Base-by-base conservation (phyloP, 2,888 invertebrate genomes). In the Lepidocyrtoides sp. region DNA sequence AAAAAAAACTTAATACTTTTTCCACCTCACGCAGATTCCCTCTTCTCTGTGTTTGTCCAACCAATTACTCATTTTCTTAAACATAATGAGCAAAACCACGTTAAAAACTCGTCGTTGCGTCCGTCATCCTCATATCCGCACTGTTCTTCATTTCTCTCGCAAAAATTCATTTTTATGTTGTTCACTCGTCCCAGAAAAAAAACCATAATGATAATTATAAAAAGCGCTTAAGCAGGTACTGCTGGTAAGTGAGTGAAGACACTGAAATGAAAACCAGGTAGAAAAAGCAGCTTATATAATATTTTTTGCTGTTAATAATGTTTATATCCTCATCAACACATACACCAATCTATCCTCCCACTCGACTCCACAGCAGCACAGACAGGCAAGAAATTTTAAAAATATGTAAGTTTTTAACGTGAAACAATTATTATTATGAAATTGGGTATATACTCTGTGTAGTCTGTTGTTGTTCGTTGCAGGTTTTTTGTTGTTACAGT, bases 21-120 rank as follows among this genome's bases (percentile, higher is more conserved):
- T 69, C 29, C 69, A 86, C 86, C 86, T 86, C 86, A 86, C 86
- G 86, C 86, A 86, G 86, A 86, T 86, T 86, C 86, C 20, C 51
- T 41, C 20, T 44, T 20, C 41, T 69, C 36, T 60, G 44, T 86
- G 86, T 86, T 86, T 86, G 86, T 86, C 86, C 84, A 86, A 86
- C 60, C 86, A 86, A 86, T 86, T 77, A 86, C 86, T 86, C 86
- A 77, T 60, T 63, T 86, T 60, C 48, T 77, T 51, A 44, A 51
- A 54, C 36, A 54, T 79, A 79, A 79, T 79, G 79, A 79, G 54
- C 57, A 79, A 79, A 75, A 79, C 79, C 79, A 79, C 79, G 57
- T 54, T 79, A 54, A 79, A 75, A 79, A 79, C 79, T 79, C 54
- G 79, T 79, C 79, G 20, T 79, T 79, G 8, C 79, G 20, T 54